Evolutionary conservation across 1,140 invertebrate genomes (phyloP).

Genomic region (Euschistus heros): DNA sequence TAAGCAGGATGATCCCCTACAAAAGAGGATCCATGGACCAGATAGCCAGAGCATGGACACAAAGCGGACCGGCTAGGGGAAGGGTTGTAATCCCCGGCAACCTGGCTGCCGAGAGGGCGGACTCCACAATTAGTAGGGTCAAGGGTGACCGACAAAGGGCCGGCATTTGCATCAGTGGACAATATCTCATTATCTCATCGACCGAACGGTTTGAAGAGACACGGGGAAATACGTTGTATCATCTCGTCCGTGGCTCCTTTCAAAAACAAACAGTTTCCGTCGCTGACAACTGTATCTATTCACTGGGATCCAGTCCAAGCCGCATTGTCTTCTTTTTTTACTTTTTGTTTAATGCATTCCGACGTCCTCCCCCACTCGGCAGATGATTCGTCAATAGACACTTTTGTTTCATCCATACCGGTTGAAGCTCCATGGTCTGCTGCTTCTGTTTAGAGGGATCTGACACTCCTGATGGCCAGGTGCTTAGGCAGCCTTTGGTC

Average conservation of each 20-base stretch:
- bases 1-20: too few relatives aligned
- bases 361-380: neutral
- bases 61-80: too few relatives aligned
- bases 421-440: too few relatives aligned
- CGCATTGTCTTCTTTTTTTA: too few relatives aligned
- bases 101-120: neutral
- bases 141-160: slow-evolving; percentile 1
- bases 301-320: neutral
- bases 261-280: slow-evolving; percentile 6
- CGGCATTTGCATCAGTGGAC: slow-evolving; percentile 1
- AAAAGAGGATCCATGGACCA: too few relatives aligned
- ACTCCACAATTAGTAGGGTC: slow-evolving; percentile 1
- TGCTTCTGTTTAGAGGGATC: too few relatives aligned
- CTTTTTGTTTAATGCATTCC: too few relatives aligned
- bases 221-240: slow-evolving; percentile 6
- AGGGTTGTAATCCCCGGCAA: slow-evolving; percentile 9
- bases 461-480: too few relatives aligned
- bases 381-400: neutral
- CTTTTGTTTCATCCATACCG: too few relatives aligned
- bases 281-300: neutral
- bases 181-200: neutral
- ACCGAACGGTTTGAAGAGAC: neutral
- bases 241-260: neutral
- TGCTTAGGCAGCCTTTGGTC: too few relatives aligned
- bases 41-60: too few relatives aligned